Conservation (phyloP, 64 coral and sea anemone species). For the Dendronephthya gigantea region DNA sequence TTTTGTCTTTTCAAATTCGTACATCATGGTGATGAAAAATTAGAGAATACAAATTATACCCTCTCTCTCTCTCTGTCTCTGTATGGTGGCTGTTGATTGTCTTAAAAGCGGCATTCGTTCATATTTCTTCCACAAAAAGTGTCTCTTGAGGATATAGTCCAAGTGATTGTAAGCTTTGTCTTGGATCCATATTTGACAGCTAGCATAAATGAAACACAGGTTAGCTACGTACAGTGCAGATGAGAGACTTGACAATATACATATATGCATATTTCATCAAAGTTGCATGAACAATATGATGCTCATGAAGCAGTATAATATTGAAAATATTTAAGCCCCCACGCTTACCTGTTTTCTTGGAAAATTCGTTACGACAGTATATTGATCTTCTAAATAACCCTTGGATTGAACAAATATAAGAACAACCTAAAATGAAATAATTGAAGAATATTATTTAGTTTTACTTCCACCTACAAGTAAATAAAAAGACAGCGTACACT, state of each 20-base stretch:
- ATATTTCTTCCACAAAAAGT: constrained; percentile 82
- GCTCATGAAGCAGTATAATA: too few species aligned
- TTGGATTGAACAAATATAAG: constrained; percentile 85
- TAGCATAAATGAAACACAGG: too few species aligned
- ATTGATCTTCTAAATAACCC: constrained; percentile 73
- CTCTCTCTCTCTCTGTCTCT: too few species aligned
- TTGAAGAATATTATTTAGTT: neutral
- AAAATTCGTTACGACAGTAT: constrained; percentile 92
- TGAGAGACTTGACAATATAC: neutral
- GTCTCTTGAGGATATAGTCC: constrained; percentile 95
- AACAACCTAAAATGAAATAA: constrained; percentile 38
- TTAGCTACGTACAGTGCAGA: too few species aligned
- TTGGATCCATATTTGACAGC: constrained; percentile 56
- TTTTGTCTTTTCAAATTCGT: neutral
- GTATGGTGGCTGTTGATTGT: too few species aligned
- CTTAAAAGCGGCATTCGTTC: neutral
- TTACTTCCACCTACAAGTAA: too few species aligned
- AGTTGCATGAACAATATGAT: neutral
- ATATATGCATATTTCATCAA: neutral
- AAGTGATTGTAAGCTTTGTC: constrained; percentile 48
- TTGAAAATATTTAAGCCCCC: too few species aligned
- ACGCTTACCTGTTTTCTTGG: constrained; percentile 80
- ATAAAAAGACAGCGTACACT: too few species aligned
- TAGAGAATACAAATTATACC: neutral
- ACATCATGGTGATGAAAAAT: neutral